Evolutionary conservation across 1,140 invertebrate genomes (phyloP), one percentile per base, ranked within the genome.

Genomic region (Drosophila ficusphila): DNA sequence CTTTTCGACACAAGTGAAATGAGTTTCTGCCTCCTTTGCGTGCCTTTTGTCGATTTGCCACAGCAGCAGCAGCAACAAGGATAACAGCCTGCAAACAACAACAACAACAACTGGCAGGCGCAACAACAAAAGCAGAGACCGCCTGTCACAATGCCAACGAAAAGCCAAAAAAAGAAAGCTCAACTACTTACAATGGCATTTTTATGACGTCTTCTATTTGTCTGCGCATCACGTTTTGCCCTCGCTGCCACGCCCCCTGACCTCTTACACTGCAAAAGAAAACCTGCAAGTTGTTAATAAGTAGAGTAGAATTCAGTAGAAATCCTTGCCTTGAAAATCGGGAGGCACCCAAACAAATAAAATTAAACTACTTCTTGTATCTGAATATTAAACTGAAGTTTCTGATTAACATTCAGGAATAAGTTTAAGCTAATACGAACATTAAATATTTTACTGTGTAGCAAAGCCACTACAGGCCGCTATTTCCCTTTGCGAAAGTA

Each of bases 1-100:
- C 83, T 89, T 89, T 89, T 89, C 85, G 77, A 86, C 82, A 77
- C 83, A 82, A 82, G 54, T 77, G 77, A 86, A 88, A 86, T 82
- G 82, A 85, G 81, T 81, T 85, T 85, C 42, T 62, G 57, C 33
- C 33, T 12, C 42, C 70, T 64, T 88, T 52, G 77, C 83, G 82
- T 89, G 77, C 60, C 82, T 75, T 67, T 61, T 70, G 62, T 75
- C 82, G 73, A 85, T 79, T 85, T 81, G 68, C 57, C 51, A 69
- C 36, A 71, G 53, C 52, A 77, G 34, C 38, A 68, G 38, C 62
- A 53, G 12, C 47, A 61, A 44, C 47, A 68, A 71, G 46, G 57
- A 61, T 57, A 62, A n/a, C 36, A 51, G 51, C 44, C 51, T 53
- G 49, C 61, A 70, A 76, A 54, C 65, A 51, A 19, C 23, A 48